These are phyloP conservation scores for Eumerus sabulonum DNA, from an alignment of 2,888 invertebrate genomes.

Conservation along the genomic window DNA sequence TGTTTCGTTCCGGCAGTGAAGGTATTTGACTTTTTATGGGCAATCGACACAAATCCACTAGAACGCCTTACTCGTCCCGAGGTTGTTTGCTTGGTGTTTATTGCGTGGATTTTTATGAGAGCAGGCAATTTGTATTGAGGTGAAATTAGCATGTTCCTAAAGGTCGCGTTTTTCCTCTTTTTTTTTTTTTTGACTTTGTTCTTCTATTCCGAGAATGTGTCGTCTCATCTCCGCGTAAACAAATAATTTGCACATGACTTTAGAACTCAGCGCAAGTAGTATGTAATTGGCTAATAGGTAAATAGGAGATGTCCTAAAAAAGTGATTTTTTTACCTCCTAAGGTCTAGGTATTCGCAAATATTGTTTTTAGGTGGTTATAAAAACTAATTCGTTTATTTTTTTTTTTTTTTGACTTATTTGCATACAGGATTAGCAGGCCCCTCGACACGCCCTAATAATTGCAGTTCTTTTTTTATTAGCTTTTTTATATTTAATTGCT, in stretches of 20 bases:
- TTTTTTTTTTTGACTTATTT: not conserved
- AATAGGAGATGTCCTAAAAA: conserved; percentile 17
- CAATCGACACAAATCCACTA: conserved; percentile 40
- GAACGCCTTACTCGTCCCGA: conserved; percentile 18
- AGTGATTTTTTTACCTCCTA: not conserved
- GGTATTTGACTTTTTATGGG: conserved; percentile 47
- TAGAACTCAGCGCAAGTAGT: not conserved
- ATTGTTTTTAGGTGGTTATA: conserved; percentile 28
- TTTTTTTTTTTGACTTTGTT: conserved; percentile 32
- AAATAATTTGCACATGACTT: conserved; percentile 52
- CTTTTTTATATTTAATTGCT: too few relatives aligned
- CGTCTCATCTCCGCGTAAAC: conserved; percentile 10
- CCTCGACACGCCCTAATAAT: too few relatives aligned
- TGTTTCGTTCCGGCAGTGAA: conserved; percentile 22
- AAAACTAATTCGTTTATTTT: conserved; percentile 3
- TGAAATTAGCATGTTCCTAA: conserved; percentile 7
- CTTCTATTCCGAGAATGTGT: not conserved
- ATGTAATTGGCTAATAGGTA: conserved; percentile 1
- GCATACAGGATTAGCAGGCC: too few relatives aligned
- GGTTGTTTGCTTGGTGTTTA: conserved; percentile 57
- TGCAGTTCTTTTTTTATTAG: too few relatives aligned
- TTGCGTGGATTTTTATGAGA: conserved; percentile 53
- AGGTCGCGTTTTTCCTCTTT: conserved; percentile 33
- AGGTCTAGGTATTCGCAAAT: conserved; percentile 23
- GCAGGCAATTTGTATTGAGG: not conserved